Conservation (phyloP, 2,888 invertebrate species). For the Plemyria rubiginata region DNA sequence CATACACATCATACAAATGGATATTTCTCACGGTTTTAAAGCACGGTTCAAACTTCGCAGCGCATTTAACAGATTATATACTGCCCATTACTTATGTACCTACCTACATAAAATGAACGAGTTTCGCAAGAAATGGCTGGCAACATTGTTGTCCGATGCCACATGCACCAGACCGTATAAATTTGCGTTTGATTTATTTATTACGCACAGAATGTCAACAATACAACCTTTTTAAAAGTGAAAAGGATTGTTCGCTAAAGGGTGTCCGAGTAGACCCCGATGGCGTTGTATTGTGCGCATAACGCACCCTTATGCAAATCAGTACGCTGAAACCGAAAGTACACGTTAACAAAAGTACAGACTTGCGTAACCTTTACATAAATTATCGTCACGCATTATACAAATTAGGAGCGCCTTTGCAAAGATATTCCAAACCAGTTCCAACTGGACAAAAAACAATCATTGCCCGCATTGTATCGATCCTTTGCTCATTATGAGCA, state of each 20-base stretch:
- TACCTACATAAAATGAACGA: constrained; percentile 42
- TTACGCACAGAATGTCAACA: constrained; percentile 79
- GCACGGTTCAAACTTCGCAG: constrained; percentile 34
- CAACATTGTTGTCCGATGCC: constrained; percentile 67
- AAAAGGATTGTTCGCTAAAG: constrained; percentile 75
- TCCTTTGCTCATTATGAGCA: constrained; percentile 44
- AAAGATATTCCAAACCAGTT: constrained; percentile 56
- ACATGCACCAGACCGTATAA: constrained; percentile 71
- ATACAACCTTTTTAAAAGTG: constrained; percentile 78
- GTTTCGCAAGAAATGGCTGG: constrained; percentile 54
- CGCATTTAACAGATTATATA: constrained; percentile 49
- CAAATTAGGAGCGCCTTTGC: constrained; percentile 71
- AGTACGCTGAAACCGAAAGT: constrained; percentile 82
- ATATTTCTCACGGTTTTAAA: constrained; percentile 54
- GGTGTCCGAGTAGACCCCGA: constrained; percentile 56
- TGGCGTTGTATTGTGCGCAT: constrained; percentile 56
- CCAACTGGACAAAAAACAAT: constrained; percentile 62
- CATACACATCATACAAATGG: constrained; percentile 8
- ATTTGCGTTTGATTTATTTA: constrained; percentile 82
- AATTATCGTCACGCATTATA: constrained; percentile 80
- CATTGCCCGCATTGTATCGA: constrained; percentile 59
- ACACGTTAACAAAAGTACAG: constrained; percentile 60
- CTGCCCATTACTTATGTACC: constrained; percentile 48
- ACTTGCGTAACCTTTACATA: constrained; percentile 77
- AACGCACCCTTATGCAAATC: constrained; percentile 78